A percentile compares a stretch with the other conserved stretches of the same genome.
These are phyloP conservation scores for Silurus meridionalis DNA, from an alignment of 2,113 vertebrate genomes.

Conservation along the genomic window DNA sequence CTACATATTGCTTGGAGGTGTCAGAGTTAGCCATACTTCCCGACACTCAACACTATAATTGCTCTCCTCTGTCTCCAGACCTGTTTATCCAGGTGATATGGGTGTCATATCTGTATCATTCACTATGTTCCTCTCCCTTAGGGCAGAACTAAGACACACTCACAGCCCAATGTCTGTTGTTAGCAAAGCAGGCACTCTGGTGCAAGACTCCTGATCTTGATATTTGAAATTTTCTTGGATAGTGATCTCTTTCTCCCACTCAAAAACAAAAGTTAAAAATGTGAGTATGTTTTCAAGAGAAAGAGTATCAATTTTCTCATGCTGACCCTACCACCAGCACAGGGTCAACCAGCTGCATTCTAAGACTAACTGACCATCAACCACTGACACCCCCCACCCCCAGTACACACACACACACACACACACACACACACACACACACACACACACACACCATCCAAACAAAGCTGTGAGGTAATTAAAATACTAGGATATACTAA, in stretches of 20 bases:
- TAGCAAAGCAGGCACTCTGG: background rate
- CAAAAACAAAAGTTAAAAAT: background rate
- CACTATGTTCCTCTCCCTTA: slow-evolving; percentile 27
- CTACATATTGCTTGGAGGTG: slow-evolving; percentile 49
- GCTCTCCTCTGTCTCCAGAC: slow-evolving; percentile 55
- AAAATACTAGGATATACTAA: background rate
- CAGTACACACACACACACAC: background rate
- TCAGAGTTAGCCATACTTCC: slow-evolving; percentile 54
- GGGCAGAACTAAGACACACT: background rate
- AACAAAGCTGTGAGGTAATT: background rate
- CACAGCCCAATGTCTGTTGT: background rate
- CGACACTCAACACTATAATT: slow-evolving; percentile 67
- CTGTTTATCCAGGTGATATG: slow-evolving; percentile 62
- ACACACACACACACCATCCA: too few species aligned
- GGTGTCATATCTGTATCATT: slow-evolving; percentile 62
- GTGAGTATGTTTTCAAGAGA: background rate
- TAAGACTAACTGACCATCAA: slow-evolving; percentile 9
- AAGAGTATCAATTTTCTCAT: slow-evolving; percentile 10
- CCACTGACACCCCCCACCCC: background rate
- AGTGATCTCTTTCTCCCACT: background rate
- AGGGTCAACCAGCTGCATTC: slow-evolving; percentile 18
- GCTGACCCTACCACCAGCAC: slow-evolving; percentile 22
- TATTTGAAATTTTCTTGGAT: background rate
- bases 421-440: background rate
- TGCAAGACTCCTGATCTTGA: background rate